Percentiles rank a stretch among this genome's conserved stretches.
Conservation (phyloP, 2,888 invertebrate genomes). For the Zeuzera pyrina region DNA sequence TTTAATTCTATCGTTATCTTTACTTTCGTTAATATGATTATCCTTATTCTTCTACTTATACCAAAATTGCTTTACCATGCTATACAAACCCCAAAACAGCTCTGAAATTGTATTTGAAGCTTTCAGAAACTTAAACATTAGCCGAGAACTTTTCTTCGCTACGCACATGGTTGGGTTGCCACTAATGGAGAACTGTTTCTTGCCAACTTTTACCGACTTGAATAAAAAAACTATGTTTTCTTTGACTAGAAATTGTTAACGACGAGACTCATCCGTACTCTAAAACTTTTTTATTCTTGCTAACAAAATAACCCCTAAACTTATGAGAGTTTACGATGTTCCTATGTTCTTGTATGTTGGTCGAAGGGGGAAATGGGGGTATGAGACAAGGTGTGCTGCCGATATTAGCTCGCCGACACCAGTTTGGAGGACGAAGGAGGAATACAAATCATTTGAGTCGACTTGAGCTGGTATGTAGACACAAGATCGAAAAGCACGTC, state of each 20-base stretch:
- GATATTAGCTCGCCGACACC: slow-evolving; percentile 41
- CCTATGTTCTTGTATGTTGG: slow-evolving; percentile 8
- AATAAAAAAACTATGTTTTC: slow-evolving; percentile 29
- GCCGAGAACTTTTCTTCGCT: slow-evolving; percentile 46
- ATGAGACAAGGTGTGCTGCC: slow-evolving; percentile 26
- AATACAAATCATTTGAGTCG: slow-evolving; percentile 26
- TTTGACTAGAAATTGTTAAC: slow-evolving; percentile 38
- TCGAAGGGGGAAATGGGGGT: slow-evolving; percentile 8
- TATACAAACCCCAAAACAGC: slow-evolving; percentile 19
- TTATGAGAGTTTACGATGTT: slow-evolving; percentile 9
- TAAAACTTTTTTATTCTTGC: slow-evolving; percentile 29
- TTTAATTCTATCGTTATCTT: too few species aligned
- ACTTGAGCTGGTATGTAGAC: background rate
- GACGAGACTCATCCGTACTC: slow-evolving; percentile 34
- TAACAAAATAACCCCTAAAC: slow-evolving; percentile 25
- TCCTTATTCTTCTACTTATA: too few species aligned
- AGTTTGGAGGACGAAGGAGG: slow-evolving; percentile 26
- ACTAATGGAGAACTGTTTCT: slow-evolving; percentile 55
- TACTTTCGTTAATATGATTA: too few species aligned
- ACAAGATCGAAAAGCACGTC: slow-evolving; percentile 2
- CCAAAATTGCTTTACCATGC: slow-evolving; percentile 16
- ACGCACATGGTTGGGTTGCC: slow-evolving; percentile 54
- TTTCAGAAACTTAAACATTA: slow-evolving; percentile 56
- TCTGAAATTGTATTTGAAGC: slow-evolving; percentile 52
- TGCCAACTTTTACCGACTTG: slow-evolving; percentile 29